Evolutionary conservation across 2,113 vertebrate genomes (phyloP), one percentile per base, ranked within the genome.

Genomic region (Gila orcuttii): DNA sequence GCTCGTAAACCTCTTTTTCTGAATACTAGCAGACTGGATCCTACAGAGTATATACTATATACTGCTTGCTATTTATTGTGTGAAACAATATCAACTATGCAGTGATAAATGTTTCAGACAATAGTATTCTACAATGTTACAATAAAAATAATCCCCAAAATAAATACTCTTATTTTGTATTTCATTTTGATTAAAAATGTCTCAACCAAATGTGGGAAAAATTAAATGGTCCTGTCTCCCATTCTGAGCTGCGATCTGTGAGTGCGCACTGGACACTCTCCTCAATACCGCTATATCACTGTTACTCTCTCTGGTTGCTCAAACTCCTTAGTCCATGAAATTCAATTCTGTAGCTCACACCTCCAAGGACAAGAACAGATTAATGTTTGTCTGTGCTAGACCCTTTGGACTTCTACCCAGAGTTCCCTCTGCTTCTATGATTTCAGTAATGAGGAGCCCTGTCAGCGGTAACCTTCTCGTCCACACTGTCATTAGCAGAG

Each of bases 271-370:
- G 79, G 79, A 85, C 60, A 71, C 79, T 62, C 75, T 79, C 31
- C 23, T 68, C 55, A 50, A n/a, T 81, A 36, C 76, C 83, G 77
- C 59, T 80, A 68, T 75, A 64, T 71, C 62, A n/a, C 75, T 36
- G 71, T n/a, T 42, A 69, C 52, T 79, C 59, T 77, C 31, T 81
- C 75, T 23, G 39, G 12, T 80, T 52, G 42, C 52, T 66, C 62
- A 85, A 86, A 87, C 62, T 73, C 60, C 80, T 84, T 84, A 85
- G 69, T 71, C 73, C 76, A 52, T 82, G 74, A 89, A 89, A 89
- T 86, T 31, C 21, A 36, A 87, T 85, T 73, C 55, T 78, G 66
- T 36, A 45, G 62, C 62, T 86, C 85, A 84, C 69, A 64, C 71
- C 52, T 75, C 45, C 87, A 89, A 86, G 85, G 78, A 79, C 83